Conservation (phyloP, 2,888 invertebrate genomes). For the Ptilodon capucinus region DNA sequence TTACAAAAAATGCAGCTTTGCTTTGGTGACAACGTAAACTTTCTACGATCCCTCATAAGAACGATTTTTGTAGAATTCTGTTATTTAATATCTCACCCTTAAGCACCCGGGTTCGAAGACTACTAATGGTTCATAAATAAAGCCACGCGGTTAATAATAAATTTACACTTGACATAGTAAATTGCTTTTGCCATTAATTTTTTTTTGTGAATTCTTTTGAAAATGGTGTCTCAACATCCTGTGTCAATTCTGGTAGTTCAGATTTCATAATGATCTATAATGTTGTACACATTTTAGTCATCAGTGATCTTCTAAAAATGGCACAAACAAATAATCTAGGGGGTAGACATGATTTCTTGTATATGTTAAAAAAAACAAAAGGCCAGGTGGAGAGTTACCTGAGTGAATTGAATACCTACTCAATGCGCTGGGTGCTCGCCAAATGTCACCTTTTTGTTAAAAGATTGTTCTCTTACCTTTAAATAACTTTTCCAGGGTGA, state of each 20-base stretch:
- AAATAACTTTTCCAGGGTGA: constrained; percentile 15
- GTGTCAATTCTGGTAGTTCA: constrained; percentile 25
- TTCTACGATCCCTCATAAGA: constrained; percentile 57
- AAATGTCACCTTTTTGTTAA: constrained; percentile 16
- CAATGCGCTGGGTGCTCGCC: constrained; percentile 15
- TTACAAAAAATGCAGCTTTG: constrained; percentile 64
- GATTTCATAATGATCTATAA: constrained; percentile 11
- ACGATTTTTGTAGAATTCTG: constrained; percentile 59
- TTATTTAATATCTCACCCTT: constrained; percentile 71
- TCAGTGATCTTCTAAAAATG: too few relatives aligned
- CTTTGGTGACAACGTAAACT: constrained; percentile 68
- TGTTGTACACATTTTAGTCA: constrained; percentile 5
- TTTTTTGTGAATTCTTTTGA: constrained; percentile 35
- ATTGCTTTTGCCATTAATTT: constrained; percentile 42
- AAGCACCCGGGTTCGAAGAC: constrained; percentile 38
- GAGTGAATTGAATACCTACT: background rate
- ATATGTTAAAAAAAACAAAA: too few relatives aligned
- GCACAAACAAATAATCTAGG: too few relatives aligned
- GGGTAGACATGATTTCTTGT: too few relatives aligned
- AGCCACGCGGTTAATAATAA: constrained; percentile 51
- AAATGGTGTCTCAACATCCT: constrained; percentile 24
- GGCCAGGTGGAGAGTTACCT: too few relatives aligned
- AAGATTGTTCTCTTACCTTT: constrained; percentile 16
- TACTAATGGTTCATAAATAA: constrained; percentile 67
- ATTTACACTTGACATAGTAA: constrained; percentile 57